phyloP scores from a whole-genome alignment of 37 sponge, comb jelly and placozoan genomes.

The Agelas oroides region DNA sequence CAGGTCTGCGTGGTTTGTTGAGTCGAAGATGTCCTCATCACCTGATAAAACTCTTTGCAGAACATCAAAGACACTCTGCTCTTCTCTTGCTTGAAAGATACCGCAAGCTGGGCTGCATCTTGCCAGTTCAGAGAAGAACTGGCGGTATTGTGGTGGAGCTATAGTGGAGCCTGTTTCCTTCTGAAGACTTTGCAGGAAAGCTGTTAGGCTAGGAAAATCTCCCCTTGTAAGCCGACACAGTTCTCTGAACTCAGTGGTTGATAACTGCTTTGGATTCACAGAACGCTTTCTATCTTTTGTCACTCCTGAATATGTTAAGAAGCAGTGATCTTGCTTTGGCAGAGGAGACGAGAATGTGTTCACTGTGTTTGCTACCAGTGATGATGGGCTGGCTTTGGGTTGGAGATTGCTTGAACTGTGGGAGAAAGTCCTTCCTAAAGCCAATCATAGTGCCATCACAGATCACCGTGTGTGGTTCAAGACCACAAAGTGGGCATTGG shows the following conservation, averaged over 20 bases:
- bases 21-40: no score
- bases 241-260: background rate
- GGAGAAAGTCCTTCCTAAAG: background rate
- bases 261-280: background rate
- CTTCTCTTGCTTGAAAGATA: background rate
- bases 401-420: background rate
- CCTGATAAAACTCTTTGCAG: background rate
- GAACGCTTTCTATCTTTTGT: slow-evolving; percentile 10
- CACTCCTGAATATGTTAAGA: background rate
- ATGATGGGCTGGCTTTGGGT: no score
- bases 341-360: background rate
- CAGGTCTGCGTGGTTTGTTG: no score
- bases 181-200: background rate
- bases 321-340: background rate
- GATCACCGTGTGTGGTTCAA: background rate
- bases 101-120: background rate
- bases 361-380: background rate
- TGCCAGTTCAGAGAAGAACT: background rate
- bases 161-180: background rate
- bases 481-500: slow-evolving; percentile 3
- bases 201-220: background rate
- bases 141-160: background rate
- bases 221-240: background rate
- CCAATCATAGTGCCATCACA: background rate
- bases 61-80: background rate